phyloP scores from a whole-genome alignment of 92 coral and sea anemone species.

The Epizoanthus scotinus region DNA sequence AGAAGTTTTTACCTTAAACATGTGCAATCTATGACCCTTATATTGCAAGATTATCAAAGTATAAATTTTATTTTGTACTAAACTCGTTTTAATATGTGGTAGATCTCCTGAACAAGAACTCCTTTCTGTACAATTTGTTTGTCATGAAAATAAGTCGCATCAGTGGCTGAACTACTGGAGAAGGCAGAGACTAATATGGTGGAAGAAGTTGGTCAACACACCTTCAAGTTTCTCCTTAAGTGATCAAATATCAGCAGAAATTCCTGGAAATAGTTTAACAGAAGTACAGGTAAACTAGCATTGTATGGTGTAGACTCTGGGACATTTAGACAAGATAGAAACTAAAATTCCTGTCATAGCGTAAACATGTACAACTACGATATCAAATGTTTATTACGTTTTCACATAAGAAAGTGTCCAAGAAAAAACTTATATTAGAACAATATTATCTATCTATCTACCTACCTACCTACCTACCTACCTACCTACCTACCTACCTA shows the following conservation, averaged over 20 bases:
- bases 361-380: too few relatives aligned
- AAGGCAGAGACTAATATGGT: slow-evolving; percentile 90
- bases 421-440: too few relatives aligned
- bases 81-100: not conserved
- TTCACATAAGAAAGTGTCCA: too few relatives aligned
- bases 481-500: too few relatives aligned
- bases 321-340: not conserved
- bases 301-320: not conserved
- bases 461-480: too few relatives aligned
- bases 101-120: slow-evolving; percentile 76
- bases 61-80: too few relatives aligned
- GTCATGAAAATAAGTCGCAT: slow-evolving; percentile 67
- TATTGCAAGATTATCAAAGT: too few relatives aligned
- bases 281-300: slow-evolving; percentile 50
- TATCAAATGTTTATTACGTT: too few relatives aligned
- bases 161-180: slow-evolving; percentile 95
- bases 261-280: slow-evolving; percentile 13
- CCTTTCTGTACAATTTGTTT: slow-evolving; percentile 67
- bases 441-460: too few relatives aligned
- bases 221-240: slow-evolving; percentile 70
- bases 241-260: slow-evolving; percentile 51
- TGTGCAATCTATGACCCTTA: too few relatives aligned
- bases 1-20: too few relatives aligned
- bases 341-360: too few relatives aligned
- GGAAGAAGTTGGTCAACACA: slow-evolving; percentile 90